Evolutionary conservation across 2,113 vertebrate species (phyloP), one percentile per base, ranked within the genome.

Genomic region (Dicentrarchus labrax): DNA sequence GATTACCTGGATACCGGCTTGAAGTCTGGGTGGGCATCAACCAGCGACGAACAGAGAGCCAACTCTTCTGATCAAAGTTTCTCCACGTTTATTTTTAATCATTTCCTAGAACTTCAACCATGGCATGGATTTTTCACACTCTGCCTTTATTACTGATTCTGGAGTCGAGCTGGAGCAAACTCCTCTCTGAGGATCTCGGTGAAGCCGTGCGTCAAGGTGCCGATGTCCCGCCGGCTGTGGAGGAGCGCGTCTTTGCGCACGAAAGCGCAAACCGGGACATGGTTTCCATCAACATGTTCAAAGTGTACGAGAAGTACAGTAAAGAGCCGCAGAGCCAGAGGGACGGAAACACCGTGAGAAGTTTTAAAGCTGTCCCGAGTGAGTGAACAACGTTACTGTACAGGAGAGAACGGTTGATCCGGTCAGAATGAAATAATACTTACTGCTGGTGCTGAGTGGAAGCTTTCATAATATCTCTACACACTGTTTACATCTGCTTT

Each of bases 331-430:
- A 92, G 76, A 90, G 92, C 50, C 95, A 95, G 3, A 93, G 93
- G 79, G 94, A 95, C 53, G 96, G 95, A 43, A 99, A 99, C 92
- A 99, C 98, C 0, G 96, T 99, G 67, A 96, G 97, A 89, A 97
- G 98, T 87, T 98, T 98, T 89, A 95, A 93, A 86, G 96, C 95
- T 83, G 86, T 89, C 43, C 94, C 94, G 76, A 96, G 98, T 99
- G 95, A 96, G 96, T 92, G 6, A 19, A 17, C 36, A 7, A 3
- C 11, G 30, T 59, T 30, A 19, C 15, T 54, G 1, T 30, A 4
- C 22, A 10, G 4, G 10, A 47, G 13, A 47, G 10, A 47, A 47
- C 0, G 8, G 4, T 7, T 61, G 9, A 53, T 36, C 38, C 39
- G 36, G 50, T 12, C 78, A 11, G 1, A 22, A 50, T 43, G 3